Percentiles rank a stretch among this genome's conserved stretches.
These are phyloP conservation scores for Plestiodon gilberti DNA, from an alignment of 2,113 vertebrate genomes.

Conservation along the genomic window DNA sequence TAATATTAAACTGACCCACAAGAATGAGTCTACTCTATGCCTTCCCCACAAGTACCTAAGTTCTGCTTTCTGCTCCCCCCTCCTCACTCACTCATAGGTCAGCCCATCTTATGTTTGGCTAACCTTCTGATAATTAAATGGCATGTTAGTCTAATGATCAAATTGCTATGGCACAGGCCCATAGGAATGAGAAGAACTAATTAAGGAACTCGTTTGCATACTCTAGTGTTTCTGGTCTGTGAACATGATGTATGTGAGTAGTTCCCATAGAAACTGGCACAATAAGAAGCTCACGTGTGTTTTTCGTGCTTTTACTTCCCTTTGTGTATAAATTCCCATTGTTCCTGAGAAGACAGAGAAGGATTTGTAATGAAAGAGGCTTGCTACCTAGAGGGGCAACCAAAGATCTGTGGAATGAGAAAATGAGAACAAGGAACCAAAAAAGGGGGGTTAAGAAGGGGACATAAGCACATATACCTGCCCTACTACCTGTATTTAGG, in stretches of 20 bases:
- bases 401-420: conserved; percentile 20
- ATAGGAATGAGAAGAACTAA: conserved; percentile 60
- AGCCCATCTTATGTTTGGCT: conserved; percentile 54
- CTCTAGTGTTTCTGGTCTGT: conserved; percentile 61
- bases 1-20: rapidly evolving
- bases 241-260: conserved; percentile 32
- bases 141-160: conserved; percentile 65
- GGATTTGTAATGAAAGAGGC: conserved; percentile 43
- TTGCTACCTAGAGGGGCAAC: conserved; percentile 17
- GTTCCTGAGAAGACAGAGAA: conserved; percentile 57
- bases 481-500: not conserved
- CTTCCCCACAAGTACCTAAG: not conserved
- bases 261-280: conserved; percentile 77
- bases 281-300: conserved; percentile 54
- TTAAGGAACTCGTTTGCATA: conserved; percentile 73
- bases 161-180: conserved; percentile 43
- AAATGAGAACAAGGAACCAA: not conserved
- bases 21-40: rapidly evolving
- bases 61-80: not conserved
- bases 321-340: conserved; percentile 63
- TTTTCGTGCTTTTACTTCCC: conserved; percentile 54
- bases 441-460: not conserved
- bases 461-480: not conserved
- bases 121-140: conserved; percentile 55
- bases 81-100: conserved; percentile 34